These are phyloP conservation scores for Sporophila hypoxantha DNA, from an alignment of 2,113 vertebrate genomes.

Conservation along the genomic window DNA sequence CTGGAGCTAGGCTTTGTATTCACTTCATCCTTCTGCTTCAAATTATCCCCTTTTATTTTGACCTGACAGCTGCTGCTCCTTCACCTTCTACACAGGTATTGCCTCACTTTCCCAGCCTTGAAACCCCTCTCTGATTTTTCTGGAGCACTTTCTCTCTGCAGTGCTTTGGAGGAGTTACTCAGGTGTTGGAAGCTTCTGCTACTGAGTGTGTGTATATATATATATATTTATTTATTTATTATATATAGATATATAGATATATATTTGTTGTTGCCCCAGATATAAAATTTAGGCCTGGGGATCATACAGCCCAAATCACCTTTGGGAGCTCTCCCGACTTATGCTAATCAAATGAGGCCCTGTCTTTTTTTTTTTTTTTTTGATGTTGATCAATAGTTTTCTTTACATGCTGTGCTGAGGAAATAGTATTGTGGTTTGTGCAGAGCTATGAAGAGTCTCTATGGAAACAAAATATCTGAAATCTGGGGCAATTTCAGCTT, in stretches of 20 bases:
- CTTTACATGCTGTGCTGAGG: background rate
- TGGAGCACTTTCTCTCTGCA: fast-evolving
- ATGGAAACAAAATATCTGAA: conserved; percentile 16
- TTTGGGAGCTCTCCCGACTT: background rate
- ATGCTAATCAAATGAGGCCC: background rate
- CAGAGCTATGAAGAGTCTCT: background rate
- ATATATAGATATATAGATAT: background rate
- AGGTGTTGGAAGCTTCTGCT: background rate
- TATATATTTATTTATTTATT: too few species aligned
- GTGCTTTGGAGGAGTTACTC: background rate
- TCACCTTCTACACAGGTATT: background rate
- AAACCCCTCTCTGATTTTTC: background rate
- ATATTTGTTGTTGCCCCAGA: background rate
- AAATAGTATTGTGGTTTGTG: background rate
- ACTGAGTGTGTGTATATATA: background rate
- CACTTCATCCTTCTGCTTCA: background rate
- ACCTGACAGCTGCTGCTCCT: background rate
- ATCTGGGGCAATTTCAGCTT: background rate
- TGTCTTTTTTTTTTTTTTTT: background rate
- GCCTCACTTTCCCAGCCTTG: background rate
- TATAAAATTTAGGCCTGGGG: background rate
- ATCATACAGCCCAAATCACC: background rate
- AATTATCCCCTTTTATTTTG: background rate
- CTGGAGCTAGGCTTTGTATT: background rate
- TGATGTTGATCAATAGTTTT: background rate